Evolutionary conservation across 1,140 invertebrate species (phyloP).

Genomic region (Bombus confusus): DNA sequence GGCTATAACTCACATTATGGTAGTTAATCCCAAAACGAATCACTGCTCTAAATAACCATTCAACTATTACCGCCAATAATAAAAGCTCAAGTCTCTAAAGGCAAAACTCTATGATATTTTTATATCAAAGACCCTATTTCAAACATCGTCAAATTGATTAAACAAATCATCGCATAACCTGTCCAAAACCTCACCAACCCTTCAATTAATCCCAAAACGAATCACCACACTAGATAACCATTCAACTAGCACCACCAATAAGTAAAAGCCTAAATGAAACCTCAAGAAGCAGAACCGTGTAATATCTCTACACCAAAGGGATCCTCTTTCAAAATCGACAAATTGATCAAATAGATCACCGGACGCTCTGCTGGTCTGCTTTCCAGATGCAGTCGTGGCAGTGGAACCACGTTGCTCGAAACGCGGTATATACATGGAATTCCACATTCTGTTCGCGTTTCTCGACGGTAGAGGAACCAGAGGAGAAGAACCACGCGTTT

Average conservation of each 20-base stretch:
- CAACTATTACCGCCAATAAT: not conserved
- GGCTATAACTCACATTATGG: no score
- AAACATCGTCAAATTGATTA: not conserved
- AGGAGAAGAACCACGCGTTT: slow-evolving; percentile 50
- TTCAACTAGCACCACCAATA: not conserved
- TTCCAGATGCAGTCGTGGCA: no score
- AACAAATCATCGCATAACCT: not conserved
- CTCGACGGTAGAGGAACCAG: not conserved
- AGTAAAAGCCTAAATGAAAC: not conserved
- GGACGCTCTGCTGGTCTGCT: not conserved
- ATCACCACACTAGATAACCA: not conserved
- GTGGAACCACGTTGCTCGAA: not conserved
- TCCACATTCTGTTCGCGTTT: slow-evolving; percentile 33
- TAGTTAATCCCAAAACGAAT: not conserved
- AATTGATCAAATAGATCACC: slow-evolving; percentile 2
- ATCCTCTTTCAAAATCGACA: not conserved
- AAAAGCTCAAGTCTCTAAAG: not conserved
- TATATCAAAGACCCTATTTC: not conserved
- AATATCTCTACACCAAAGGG: not conserved
- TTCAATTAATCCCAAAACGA: not conserved
- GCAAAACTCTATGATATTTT: not conserved
- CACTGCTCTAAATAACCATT: not conserved
- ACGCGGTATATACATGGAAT: not conserved
- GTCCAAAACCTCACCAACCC: not conserved
- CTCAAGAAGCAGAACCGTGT: not conserved